A percentile compares a stretch with the other conserved stretches of the same genome.
Evolutionary conservation across 1,140 invertebrate genomes (phyloP).

Genomic region (Drosophila yakuba): DNA sequence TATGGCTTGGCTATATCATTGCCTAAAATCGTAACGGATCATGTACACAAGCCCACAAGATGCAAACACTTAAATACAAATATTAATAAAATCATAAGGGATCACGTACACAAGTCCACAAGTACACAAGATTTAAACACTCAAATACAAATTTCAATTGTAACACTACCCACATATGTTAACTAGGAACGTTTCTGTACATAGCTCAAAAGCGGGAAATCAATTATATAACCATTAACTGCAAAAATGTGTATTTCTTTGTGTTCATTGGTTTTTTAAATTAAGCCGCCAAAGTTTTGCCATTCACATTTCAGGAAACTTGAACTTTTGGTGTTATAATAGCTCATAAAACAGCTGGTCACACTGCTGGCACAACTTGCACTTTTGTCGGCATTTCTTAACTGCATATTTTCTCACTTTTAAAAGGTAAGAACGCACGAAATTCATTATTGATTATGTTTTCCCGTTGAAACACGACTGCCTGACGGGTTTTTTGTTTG

Average conservation of each 20-base stretch:
- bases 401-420: conserved; percentile 10
- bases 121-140: not conserved
- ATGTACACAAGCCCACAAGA: not conserved
- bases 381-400: conserved; percentile 15
- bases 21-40: conserved; percentile 4
- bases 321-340: not conserved
- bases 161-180: too few relatives aligned
- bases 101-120: not conserved
- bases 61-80: not conserved
- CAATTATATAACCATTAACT: not conserved
- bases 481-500: conserved; percentile 2
- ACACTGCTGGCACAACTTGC: conserved; percentile 41
- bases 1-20: conserved; percentile 54
- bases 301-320: not conserved
- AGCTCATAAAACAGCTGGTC: conserved; percentile 1
- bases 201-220: not conserved
- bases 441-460: not conserved
- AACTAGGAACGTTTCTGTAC: not conserved
- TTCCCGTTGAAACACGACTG: not conserved
- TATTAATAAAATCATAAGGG: not conserved
- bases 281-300: not conserved
- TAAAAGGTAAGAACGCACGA: conserved; percentile 32
- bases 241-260: too few relatives aligned
- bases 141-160: not conserved
- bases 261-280: not conserved